Base-by-base conservation (phyloP, 2,797 vertebrate species). In the Darevskia mixta region DNA sequence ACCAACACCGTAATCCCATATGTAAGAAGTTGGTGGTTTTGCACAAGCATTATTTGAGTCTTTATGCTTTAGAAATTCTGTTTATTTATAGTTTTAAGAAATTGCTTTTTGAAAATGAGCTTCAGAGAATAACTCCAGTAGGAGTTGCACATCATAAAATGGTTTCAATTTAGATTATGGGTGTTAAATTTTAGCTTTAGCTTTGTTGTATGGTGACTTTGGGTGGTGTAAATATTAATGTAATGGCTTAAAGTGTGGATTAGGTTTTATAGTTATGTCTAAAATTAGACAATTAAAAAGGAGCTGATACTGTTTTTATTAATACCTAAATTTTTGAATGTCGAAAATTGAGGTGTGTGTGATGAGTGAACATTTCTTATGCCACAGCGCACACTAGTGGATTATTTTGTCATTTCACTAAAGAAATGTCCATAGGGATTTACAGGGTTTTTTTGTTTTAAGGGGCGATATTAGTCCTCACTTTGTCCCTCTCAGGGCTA, bases 381-480 rank as follows among this genome's bases (percentile, higher is more conserved):
- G 92, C 95, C 95, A 97, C 95, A 99, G 98, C 97, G 96, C 98
- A 97, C 97, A 98, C 98, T 98, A 98, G 98, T 98, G 98, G 97
- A 92, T 73, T 79, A 45, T 92, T 25, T 86, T 66, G 23, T 85
- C 72, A 92, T 93, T 67, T 81, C 82, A 86, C 43, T 76, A 86
- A 72, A 93, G 82, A 82, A 86, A 85, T 61, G 86, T 83, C 92
- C 77, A 35, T 90, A 86, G 83, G 49, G 49, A 55, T 55, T 55
- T 91, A 90, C 91, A 41, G 29, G 76, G 10, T 18, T 41, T 49
- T 69, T 67, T 41, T 29, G 32, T 10, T 6, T 9, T 20, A 25
- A 7, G 5, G 17, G n/a, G 2, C n/a, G 8, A 55, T 79, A 17
- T 38, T 38, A 7, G 7, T 43, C 25, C n/a, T 20, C 35, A n/a